A percentile compares a stretch with the other conserved stretches of the same genome.
Conservation (phyloP, 2,888 invertebrate species). For the Monoplex corrugatus region DNA sequence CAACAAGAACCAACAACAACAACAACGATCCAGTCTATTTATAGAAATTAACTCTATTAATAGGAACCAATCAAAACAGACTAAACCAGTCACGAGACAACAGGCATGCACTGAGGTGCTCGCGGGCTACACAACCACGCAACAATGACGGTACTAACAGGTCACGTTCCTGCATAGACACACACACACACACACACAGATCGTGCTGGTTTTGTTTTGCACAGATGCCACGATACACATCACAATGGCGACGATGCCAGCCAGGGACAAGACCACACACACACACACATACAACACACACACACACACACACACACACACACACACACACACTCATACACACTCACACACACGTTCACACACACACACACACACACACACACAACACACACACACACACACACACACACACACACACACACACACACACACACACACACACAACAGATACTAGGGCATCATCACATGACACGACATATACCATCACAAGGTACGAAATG, state of each 20-base stretch:
- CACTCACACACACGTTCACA: not conserved
- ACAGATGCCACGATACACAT: no score
- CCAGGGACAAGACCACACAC: not conserved
- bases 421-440: not conserved
- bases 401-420: no score
- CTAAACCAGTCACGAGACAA: conserved; percentile 6
- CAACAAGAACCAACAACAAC: not conserved
- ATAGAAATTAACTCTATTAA: no score
- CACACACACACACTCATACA: no score
- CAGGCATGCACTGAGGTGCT: conserved; percentile 34
- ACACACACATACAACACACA: no score
- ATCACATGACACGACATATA: not conserved
- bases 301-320: no score
- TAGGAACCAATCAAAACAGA: not conserved
- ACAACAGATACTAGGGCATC: not conserved
- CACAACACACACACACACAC: not conserved
- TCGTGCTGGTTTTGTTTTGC: no score
- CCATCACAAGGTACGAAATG: not conserved
- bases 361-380: not conserved
- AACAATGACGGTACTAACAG: not conserved
- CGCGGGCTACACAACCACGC: not conserved
- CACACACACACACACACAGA: no score
- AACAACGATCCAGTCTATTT: not conserved
- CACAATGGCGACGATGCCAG: no score
- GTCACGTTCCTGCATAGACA: not conserved